Evolutionary conservation across 2,797 vertebrate genomes (phyloP).

Genomic region (Merluccius polli): DNA sequence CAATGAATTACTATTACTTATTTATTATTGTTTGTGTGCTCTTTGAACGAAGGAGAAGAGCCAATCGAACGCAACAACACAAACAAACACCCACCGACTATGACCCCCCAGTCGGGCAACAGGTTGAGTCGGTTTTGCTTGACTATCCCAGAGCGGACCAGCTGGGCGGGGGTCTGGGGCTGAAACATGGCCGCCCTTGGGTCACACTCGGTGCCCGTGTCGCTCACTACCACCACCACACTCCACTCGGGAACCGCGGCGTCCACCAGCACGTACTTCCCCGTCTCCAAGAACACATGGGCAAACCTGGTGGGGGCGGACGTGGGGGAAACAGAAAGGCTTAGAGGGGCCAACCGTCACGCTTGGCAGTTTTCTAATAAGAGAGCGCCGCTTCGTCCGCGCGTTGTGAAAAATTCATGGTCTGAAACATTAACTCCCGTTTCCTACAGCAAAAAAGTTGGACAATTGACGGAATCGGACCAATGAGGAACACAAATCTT

Average conservation of each 20-base stretch:
- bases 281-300: constrained; percentile 83
- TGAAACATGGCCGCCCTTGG: constrained; percentile 69
- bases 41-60: background rate
- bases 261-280: constrained; percentile 85
- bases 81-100: constrained; percentile 70
- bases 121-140: constrained; percentile 75
- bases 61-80: background rate
- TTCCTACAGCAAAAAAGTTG: too few relatives aligned
- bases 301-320: constrained; percentile 78
- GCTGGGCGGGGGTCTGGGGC: constrained; percentile 82
- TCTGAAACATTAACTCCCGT: too few relatives aligned
- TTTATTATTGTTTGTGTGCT: background rate
- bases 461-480: too few relatives aligned
- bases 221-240: constrained; percentile 80
- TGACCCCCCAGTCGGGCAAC: constrained; percentile 82
- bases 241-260: constrained; percentile 72
- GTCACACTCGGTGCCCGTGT: constrained; percentile 72
- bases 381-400: too few relatives aligned
- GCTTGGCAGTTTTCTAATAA: background rate
- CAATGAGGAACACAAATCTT: too few relatives aligned
- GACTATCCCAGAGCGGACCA: constrained; percentile 75
- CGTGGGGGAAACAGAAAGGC: background rate
- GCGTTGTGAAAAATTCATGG: too few relatives aligned
- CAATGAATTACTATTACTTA: background rate
- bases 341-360: background rate